These are phyloP conservation scores for Amia ocellicauda DNA, from an alignment of 2,113 vertebrate species.

Conservation along the genomic window DNA sequence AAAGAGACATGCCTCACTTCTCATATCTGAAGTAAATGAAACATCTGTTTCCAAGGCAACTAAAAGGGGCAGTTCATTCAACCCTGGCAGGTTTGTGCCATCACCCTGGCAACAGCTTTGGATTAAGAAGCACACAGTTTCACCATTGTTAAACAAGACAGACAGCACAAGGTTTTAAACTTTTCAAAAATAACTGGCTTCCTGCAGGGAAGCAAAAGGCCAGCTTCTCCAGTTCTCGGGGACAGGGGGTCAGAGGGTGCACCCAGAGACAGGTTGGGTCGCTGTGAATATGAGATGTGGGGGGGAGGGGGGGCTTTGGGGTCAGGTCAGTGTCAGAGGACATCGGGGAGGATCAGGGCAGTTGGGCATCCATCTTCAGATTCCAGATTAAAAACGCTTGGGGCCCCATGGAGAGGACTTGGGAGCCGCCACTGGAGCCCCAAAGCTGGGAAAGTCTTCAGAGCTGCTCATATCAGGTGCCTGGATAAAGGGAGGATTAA, in stretches of 20 bases:
- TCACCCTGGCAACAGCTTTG: constrained; percentile 45
- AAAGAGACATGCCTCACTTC: constrained; percentile 16
- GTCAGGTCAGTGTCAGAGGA: constrained; percentile 44
- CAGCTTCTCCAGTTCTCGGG: neutral
- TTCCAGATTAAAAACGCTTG: constrained; percentile 84
- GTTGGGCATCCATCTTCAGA: constrained; percentile 42
- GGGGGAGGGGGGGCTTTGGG: constrained; percentile 23
- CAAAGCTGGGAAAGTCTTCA: constrained; percentile 97
- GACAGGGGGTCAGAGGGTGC: neutral
- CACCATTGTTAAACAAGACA: constrained; percentile 16
- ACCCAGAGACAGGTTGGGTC: constrained; percentile 28
- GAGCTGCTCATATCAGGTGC: constrained; percentile 98
- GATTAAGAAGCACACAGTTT: constrained; percentile 57
- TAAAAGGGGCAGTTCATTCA: constrained; percentile 51
- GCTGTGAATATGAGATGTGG: constrained; percentile 49
- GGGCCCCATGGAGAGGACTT: constrained; percentile 94
- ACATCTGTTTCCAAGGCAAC: constrained; percentile 62
- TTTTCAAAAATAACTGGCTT: too few relatives aligned
- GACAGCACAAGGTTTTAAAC: neutral
- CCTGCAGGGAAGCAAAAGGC: too few relatives aligned
- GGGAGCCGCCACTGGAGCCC: constrained; percentile 86
- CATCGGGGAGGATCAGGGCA: constrained; percentile 50
- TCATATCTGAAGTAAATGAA: constrained; percentile 44
- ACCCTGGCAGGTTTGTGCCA: constrained; percentile 23
- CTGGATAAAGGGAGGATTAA: constrained; percentile 48